A percentile compares a stretch with the other conserved stretches of the same genome.
Conservation (phyloP, 2,888 invertebrate genomes). For the Mythimna pallens region DNA sequence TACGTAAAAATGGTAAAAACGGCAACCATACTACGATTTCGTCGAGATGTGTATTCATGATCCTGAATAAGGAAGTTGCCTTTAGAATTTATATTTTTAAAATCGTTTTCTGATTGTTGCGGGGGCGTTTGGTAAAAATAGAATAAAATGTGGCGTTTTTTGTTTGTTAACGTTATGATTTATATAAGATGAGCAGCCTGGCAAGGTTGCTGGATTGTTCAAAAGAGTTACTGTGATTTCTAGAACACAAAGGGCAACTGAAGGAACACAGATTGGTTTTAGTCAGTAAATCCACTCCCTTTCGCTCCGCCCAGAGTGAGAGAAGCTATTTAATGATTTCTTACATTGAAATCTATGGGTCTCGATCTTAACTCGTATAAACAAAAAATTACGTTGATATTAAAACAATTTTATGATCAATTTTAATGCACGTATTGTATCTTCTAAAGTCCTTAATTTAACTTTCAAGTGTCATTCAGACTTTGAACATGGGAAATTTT, state of each 20-base stretch:
- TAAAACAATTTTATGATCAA: neutral
- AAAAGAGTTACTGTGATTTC: no score
- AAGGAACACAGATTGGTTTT: no score
- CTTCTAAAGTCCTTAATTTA: neutral
- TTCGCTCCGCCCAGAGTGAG: no score
- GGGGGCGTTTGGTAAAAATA: neutral
- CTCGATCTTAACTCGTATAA: no score
- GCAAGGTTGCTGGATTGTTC: no score
- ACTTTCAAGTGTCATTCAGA: neutral
- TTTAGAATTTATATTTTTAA: conserved; percentile 30
- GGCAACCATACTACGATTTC: conserved; percentile 44
- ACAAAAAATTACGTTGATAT: neutral
- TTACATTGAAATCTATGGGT: no score
- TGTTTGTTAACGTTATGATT: no score
- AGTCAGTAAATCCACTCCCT: no score
- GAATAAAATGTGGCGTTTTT: neutral
- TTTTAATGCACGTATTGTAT: neutral
- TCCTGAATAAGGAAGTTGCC: conserved; percentile 10
- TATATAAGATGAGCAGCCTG: no score
- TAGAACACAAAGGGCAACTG: no score
- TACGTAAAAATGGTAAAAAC: conserved; percentile 57
- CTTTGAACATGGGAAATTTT: neutral
- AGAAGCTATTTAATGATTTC: no score
- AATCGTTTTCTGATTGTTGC: conserved; percentile 30
- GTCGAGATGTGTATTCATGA: conserved; percentile 48